These are phyloP conservation scores for Drosophila basisetae DNA, from an alignment of 2,888 invertebrate species.

Conservation along the genomic window DNA sequence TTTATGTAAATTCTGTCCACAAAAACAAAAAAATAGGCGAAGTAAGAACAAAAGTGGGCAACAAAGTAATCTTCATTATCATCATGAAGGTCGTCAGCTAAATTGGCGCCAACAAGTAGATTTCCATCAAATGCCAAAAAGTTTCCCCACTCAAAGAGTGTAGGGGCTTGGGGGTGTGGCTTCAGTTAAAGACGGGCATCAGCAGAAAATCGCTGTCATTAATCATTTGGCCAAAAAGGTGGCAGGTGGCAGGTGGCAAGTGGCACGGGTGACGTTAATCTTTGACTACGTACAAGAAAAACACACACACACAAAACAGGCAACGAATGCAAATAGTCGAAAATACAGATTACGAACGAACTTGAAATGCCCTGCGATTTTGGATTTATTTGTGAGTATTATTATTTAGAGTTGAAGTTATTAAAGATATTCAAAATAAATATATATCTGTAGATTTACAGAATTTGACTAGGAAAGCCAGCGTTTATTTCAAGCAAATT, in stretches of 20 bases:
- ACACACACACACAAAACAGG: conserved; percentile 14
- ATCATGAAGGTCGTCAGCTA: conserved; percentile 26
- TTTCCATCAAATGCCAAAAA: conserved; percentile 56
- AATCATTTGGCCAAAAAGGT: conserved; percentile 80
- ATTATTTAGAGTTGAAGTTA: background rate
- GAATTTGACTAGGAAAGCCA: background rate
- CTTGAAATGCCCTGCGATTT: conserved; percentile 24
- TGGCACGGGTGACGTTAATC: conserved; percentile 59
- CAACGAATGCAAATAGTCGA: background rate
- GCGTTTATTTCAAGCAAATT: background rate
- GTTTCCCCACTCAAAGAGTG: conserved; percentile 7
- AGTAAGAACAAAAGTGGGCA: conserved; percentile 27
- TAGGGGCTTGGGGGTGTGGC: conserved; percentile 2
- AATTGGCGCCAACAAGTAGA: conserved; percentile 80
- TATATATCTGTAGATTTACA: background rate
- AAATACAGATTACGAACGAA: conserved; percentile 1
- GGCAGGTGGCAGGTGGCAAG: conserved; percentile 68
- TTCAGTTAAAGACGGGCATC: conserved; percentile 24
- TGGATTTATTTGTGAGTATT: accelerated
- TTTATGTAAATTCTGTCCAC: conserved; percentile 61
- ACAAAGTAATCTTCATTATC: conserved; percentile 57
- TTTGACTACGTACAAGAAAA: conserved; percentile 26
- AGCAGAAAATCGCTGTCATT: conserved; percentile 74
- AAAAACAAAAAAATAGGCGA: background rate
- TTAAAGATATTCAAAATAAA: background rate